Base-by-base conservation (phyloP, 1,140 invertebrate species). In the Bombus haemorrhoidalis region DNA sequence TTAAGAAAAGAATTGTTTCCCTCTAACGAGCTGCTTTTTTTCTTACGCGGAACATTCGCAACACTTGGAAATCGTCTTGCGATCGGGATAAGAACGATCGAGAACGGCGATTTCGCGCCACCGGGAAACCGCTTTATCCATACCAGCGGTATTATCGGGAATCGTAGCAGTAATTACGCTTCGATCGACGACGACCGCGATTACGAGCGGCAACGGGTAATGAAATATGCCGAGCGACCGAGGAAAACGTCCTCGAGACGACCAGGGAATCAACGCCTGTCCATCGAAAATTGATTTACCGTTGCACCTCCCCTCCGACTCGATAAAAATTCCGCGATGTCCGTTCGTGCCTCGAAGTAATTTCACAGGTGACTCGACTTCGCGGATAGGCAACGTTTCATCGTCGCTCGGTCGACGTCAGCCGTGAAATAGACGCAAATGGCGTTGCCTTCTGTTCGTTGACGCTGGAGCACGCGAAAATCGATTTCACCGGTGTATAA, bases 341-440 rank as follows among this genome's bases (percentile, higher is more conserved):
- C 39, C 53, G n/a, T 37, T 34, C 74, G 53, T 39, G 62, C 34
- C 22, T 37, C 34, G 28, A 47, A 64, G 83, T 73, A 88, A 84
- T 88, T 79, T 88, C 59, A 72, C 79, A 82, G 71, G 57, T 83
- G 79, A 64, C 68, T 57, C 59, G 71, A 83, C 77, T 79, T 73
- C 47, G 57, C 68, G 15, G 66, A 59, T 18, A 37, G 28, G 34
- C 81, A 25, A 69, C 68, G 68, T 69, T 69, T 69, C 68, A 83
- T 57, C 32, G 59, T 53, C 53, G 59, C 6, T 85, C 37, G 57
- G 25, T 39, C 68, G 68, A 10, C 18, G 9, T 39, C 68, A 34
- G 32, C 32, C 32, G 32, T 25, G 12, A 22, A 66, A 32, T 6
- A 72, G 37, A 57, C 53, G 39, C 59, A 15, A 9, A 32, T 32